Base-by-base conservation (phyloP, 1,140 invertebrate species). In the Dendroctonus ponderosae region DNA sequence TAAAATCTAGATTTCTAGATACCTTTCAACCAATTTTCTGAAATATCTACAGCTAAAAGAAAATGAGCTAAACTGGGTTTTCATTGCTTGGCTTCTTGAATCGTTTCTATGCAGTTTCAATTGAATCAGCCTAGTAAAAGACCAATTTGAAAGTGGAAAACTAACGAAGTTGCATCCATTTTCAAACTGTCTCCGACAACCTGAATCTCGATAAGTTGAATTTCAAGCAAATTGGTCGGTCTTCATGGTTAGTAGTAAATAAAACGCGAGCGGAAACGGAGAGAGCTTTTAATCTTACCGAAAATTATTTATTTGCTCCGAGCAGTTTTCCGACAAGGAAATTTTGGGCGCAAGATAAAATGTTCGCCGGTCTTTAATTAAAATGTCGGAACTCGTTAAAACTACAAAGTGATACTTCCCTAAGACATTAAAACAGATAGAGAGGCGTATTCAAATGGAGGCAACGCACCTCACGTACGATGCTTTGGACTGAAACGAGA, bases 371-470 rank as follows among this genome's bases (percentile, higher is more conserved):
- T 39, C 53, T 56, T 56, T 56, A 56, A 56, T 56, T 56, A 56
- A 56, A 56, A 39, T 15, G 53, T 39, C 53, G 40, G 43, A 59
- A 59, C 56, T 46, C 56, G 37, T 59, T 59, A 59, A 59, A 59
- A 59, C 41, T 59, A 46, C 43, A 59, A 59, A 59, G 41, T 59
- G 43, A 59, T 46, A 50, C 44, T 49, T 61, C 44, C 58, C 44
- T 12, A 50, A 61, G 38, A 61, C 58, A 61, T 61, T 61, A 61
- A 61, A 61, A n/a, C 53, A 59, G 57, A 59, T 46, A 59, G 7
- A 9, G 50, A 8, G n/a, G 8, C 7, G 26, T n/a, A 52, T 46
- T 46, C 11, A 58, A 56, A 56, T 56, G 39, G 56, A 51, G 49
- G 42, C 41, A 11, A 59, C 56, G 41, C 58, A 50, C 58, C 44